Percentiles rank a stretch among this genome's conserved stretches.
phyloP scores from a whole-genome alignment of 1,140 invertebrate genomes.

The Pomacea maculata region DNA sequence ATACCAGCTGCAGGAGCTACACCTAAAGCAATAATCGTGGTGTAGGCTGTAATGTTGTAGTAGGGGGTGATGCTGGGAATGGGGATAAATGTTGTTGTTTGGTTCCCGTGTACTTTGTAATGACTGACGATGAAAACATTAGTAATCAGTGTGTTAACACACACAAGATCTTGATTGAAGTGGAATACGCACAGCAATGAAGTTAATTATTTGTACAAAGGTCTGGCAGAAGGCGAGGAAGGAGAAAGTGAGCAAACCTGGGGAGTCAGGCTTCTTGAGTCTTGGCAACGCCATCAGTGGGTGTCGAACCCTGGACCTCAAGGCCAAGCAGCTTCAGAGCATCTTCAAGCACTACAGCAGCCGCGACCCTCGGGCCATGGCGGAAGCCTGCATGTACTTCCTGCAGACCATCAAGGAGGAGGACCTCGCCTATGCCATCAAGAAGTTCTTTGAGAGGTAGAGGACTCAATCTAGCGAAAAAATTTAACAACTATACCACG shows the following conservation, averaged over 20 bases:
- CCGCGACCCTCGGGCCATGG: slow-evolving; percentile 33
- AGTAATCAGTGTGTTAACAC: no score
- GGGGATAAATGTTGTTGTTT: no score
- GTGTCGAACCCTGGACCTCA: slow-evolving; percentile 27
- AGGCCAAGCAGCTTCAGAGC: slow-evolving; percentile 31
- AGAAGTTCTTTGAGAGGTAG: slow-evolving; percentile 42
- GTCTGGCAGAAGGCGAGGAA: slow-evolving; percentile 43
- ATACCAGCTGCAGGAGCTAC: no score
- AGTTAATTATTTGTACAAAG: neutral
- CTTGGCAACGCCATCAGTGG: slow-evolving; percentile 39
- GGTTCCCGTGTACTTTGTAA: no score
- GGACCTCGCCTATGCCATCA: slow-evolving; percentile 30
- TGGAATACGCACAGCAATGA: neutral
- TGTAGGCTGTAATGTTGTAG: no score
- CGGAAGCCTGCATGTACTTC: slow-evolving; percentile 31
- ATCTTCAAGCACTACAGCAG: slow-evolving; percentile 36
- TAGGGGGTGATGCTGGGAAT: no score
- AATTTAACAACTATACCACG: no score
- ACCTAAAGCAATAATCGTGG: no score
- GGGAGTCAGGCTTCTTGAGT: slow-evolving; percentile 34
- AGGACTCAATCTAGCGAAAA: neutral
- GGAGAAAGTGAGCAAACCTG: neutral
- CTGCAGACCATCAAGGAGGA: slow-evolving; percentile 37
- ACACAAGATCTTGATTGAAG: neutral
- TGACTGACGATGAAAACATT: no score